Evolutionary conservation across 2,888 invertebrate genomes (phyloP), one percentile per base, ranked within the genome.

Genomic region (Amorpha juglandis): DNA sequence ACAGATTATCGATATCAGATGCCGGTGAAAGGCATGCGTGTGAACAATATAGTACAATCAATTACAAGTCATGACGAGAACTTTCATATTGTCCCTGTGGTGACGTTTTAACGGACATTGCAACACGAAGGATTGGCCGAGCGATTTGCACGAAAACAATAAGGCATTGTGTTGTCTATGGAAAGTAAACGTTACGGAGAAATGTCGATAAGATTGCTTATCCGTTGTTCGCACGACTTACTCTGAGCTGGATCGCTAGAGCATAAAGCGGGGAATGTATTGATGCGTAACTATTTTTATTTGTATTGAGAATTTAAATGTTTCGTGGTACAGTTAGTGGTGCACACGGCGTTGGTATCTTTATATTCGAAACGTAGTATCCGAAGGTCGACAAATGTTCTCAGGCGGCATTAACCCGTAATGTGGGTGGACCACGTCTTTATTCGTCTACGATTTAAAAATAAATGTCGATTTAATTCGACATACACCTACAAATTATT

Each of bases 121-220:
- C 67, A 66, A 71, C 74, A 77, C 70, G 72, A 78, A 75, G 77
- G 75, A 76, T 74, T 73, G 69, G 67, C 76, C 66, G 67, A 73
- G 70, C 74, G 73, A 75, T 69, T 76, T 73, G 70, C 70, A 73
- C 69, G 69, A 69, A 78, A 86, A 90, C 87, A 89, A 89, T 87
- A 79, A 80, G 70, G 79, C 77, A 86, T 89, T 89, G 87, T 89
- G 82, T 82, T 78, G 82, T 74, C 72, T 70, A 74, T 79, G 76
- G 84, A 87, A 86, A 88, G 84, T 82, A 80, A 84, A 79, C 68
- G 78, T 78, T 78, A 72, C 74, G 73, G 75, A 80, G 78, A 80
- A 82, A 80, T 76, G 70, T 73, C 74, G 88, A 87, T 90, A 86
- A 87, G 83, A 87, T 82, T 75, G 70, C 71, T 83, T 82, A 88